Conservation (phyloP, 23 tunicate genomes). For the Oikopleura albicans region DNA sequence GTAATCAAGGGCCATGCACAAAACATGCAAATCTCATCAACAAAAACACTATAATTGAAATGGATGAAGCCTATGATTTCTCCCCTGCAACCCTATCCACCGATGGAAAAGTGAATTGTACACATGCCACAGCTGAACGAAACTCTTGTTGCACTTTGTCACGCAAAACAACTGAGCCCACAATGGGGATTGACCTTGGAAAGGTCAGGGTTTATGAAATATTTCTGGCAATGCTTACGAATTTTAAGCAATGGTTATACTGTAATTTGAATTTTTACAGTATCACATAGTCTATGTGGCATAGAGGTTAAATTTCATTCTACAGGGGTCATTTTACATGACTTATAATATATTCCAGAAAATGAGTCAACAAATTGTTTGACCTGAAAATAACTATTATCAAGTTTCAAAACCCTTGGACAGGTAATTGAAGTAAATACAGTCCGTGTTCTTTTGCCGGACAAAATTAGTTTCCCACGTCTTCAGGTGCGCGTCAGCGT, state of each 20-base stretch:
- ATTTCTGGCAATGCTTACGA: no score
- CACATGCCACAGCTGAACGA: neutral
- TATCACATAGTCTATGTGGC: no score
- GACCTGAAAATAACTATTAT: no score
- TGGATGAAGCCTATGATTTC: slow-evolving; percentile 5
- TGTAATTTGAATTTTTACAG: no score
- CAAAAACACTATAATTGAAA: neutral
- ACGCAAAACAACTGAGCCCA: neutral
- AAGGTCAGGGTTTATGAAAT: no score
- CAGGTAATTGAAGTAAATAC: neutral
- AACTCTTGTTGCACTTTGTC: neutral
- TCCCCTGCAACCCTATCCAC: neutral
- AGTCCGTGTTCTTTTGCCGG: neutral
- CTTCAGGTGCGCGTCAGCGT: neutral
- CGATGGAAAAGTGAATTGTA: neutral
- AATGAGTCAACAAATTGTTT: no score
- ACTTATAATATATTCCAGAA: no score
- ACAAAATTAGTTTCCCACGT: neutral
- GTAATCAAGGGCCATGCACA: neutral
- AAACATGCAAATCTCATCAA: neutral
- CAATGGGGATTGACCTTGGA: neutral
- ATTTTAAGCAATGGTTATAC: no score
- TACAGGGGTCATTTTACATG: no score
- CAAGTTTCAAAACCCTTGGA: no score
- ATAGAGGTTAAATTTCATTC: no score